These are phyloP conservation scores for Pentalonia nigronervosa DNA, from an alignment of 1,140 invertebrate species.

Conservation along the genomic window DNA sequence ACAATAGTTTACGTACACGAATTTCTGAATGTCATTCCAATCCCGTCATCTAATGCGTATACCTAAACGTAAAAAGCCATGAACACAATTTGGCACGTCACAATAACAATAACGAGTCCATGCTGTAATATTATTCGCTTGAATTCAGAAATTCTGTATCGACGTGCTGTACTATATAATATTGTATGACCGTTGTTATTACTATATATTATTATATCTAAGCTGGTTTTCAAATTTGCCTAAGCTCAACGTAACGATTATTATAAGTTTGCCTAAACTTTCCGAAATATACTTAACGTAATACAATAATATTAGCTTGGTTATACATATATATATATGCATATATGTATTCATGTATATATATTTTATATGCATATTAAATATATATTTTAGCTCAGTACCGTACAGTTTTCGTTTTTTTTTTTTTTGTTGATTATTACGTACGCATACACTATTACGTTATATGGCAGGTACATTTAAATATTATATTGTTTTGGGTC, in stretches of 20 bases:
- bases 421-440: not conserved
- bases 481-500: not conserved
- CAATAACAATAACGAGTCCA: not conserved
- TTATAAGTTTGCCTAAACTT: not conserved
- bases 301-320: conserved; percentile 23
- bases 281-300: not conserved
- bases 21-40: conserved; percentile 23
- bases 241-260: conserved; percentile 22
- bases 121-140: conserved; percentile 23
- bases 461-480: conserved; percentile 1
- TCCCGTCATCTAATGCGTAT: not conserved
- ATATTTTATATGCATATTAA: too few relatives aligned
- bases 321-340: not conserved
- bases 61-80: not conserved
- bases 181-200: not conserved
- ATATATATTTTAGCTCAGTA: not conserved
- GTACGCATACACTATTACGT: not conserved
- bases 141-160: conserved; percentile 47
- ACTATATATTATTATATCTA: not conserved
- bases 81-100: not conserved
- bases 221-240: conserved; percentile 5
- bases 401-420: not conserved
- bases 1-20: not conserved
- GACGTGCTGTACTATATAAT: not conserved
- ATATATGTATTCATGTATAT: not conserved